Percentiles rank a stretch among this genome's conserved stretches.
Conservation (phyloP, 30 jellyfish, hydroid and myxozoan species). For the Mastigias papua region DNA sequence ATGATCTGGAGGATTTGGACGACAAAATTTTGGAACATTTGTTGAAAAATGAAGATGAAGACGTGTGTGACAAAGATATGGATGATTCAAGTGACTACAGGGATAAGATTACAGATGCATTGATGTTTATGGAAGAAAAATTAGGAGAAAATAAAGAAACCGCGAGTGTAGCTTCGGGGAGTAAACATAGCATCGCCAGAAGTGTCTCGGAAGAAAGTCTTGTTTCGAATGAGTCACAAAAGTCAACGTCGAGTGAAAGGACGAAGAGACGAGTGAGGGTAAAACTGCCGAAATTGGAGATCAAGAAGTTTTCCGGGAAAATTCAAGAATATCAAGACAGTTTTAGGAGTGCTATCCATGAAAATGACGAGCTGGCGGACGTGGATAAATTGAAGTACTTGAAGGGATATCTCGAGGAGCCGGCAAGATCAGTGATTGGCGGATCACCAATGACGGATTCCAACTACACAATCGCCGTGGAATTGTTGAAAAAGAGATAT, state of each 20-base stretch:
- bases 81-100: not conserved
- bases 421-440: conserved; percentile 9
- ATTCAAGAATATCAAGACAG: conserved; percentile 47
- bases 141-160: not conserved
- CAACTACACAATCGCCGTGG: conserved; percentile 19
- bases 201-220: not conserved
- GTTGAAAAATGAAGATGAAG: not conserved
- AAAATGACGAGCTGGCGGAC: conserved; percentile 44
- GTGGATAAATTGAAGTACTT: conserved; percentile 48
- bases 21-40: not conserved
- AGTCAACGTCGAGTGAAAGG: not conserved
- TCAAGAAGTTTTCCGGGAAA: conserved; percentile 26
- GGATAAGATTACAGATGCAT: not conserved
- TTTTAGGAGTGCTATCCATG: conserved; percentile 38
- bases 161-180: not conserved
- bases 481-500: not conserved
- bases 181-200: not conserved
- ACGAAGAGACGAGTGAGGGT: conserved; percentile 27
- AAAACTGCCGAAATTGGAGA: conserved; percentile 47
- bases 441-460: conserved; percentile 53
- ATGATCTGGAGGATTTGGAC: not conserved
- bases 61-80: not conserved
- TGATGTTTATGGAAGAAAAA: not conserved
- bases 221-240: not conserved
- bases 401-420: conserved; percentile 36